Evolutionary conservation across 2,888 invertebrate genomes (phyloP).

Genomic region (Lissocephala sabroskyi): DNA sequence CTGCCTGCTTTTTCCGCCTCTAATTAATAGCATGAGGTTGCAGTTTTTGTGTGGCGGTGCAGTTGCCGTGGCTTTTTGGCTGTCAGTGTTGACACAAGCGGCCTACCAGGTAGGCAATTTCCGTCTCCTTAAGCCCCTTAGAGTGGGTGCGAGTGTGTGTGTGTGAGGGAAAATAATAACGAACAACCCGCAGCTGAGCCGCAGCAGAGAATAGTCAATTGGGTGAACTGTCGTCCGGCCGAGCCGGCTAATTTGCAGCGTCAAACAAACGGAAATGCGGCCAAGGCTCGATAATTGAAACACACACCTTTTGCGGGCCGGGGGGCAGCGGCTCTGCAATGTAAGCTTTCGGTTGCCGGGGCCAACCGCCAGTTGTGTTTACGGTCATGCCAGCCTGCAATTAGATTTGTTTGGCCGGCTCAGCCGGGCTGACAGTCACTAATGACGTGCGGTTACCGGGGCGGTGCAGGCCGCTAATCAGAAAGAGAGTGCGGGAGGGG

Average conservation of each 20-base stretch:
- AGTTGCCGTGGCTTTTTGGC: too few relatives aligned
- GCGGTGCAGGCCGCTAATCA: neutral
- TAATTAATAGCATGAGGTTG: too few relatives aligned
- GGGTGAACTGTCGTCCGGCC: conserved; percentile 4
- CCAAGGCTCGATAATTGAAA: conserved; percentile 37
- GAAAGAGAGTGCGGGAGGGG: too few relatives aligned
- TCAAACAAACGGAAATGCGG: conserved; percentile 16
- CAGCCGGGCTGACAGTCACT: too few relatives aligned
- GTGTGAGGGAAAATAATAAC: neutral
- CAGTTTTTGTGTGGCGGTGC: too few relatives aligned
- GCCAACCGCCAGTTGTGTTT: too few relatives aligned
- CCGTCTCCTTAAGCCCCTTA: neutral
- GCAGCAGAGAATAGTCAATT: conserved; percentile 20
- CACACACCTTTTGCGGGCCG: conserved; percentile 1
- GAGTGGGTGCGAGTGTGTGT: neutral
- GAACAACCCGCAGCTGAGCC: neutral
- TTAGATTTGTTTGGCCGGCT: conserved; percentile 12
- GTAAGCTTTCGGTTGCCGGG: too few relatives aligned
- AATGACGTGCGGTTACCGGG: neutral
- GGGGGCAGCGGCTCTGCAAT: too few relatives aligned
- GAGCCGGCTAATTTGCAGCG: too few relatives aligned
- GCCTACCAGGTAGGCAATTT: neutral
- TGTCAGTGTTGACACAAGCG: too few relatives aligned
- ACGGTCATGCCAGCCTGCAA: too few relatives aligned
- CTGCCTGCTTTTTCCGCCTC: neutral